Percentiles rank a stretch among this genome's conserved stretches.
Evolutionary conservation across 1,140 invertebrate genomes (phyloP).

Genomic region (Drosophila nasuta): DNA sequence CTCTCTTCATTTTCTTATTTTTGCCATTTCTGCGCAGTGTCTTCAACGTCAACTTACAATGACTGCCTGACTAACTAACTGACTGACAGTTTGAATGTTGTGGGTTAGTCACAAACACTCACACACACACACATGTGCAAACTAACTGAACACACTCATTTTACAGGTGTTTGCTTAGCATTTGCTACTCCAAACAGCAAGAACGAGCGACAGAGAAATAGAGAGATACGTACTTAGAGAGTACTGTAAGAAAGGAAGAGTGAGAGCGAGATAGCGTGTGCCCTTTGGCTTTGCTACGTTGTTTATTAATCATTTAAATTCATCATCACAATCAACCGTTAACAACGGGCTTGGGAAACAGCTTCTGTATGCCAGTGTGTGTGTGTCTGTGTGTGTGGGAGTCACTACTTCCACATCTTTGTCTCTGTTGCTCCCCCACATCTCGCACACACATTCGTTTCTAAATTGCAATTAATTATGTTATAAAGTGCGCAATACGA

Average conservation of each 20-base stretch:
- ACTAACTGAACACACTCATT: slow-evolving; percentile 61
- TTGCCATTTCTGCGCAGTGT: slow-evolving; percentile 62
- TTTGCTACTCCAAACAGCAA: slow-evolving; percentile 13
- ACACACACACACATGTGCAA: slow-evolving; percentile 26
- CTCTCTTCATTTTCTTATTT: slow-evolving; percentile 27
- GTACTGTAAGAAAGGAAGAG: neutral
- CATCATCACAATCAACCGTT: slow-evolving; percentile 82
- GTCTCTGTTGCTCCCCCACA: slow-evolving; percentile 13
- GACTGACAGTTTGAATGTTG: slow-evolving; percentile 67
- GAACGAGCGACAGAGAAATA: neutral
- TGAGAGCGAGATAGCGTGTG: slow-evolving; percentile 27
- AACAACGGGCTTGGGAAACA: slow-evolving; percentile 76
- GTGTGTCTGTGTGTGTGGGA: slow-evolving; percentile 43
- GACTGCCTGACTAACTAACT: slow-evolving; percentile 53
- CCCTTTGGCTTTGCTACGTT: slow-evolving; percentile 57
- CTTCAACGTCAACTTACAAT: slow-evolving; percentile 68
- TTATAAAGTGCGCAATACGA: slow-evolving; percentile 47
- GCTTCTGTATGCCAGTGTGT: slow-evolving; percentile 44
- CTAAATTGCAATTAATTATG: slow-evolving; percentile 83
- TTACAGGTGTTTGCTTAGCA: slow-evolving; percentile 69
- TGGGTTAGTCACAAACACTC: slow-evolving; percentile 33
- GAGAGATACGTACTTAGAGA: neutral
- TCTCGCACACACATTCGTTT: slow-evolving; percentile 29
- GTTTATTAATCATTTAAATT: slow-evolving; percentile 84
- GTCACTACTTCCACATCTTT: slow-evolving; percentile 22